Conservation (phyloP, 2,113 vertebrate genomes). For the Bucco capensis region DNA sequence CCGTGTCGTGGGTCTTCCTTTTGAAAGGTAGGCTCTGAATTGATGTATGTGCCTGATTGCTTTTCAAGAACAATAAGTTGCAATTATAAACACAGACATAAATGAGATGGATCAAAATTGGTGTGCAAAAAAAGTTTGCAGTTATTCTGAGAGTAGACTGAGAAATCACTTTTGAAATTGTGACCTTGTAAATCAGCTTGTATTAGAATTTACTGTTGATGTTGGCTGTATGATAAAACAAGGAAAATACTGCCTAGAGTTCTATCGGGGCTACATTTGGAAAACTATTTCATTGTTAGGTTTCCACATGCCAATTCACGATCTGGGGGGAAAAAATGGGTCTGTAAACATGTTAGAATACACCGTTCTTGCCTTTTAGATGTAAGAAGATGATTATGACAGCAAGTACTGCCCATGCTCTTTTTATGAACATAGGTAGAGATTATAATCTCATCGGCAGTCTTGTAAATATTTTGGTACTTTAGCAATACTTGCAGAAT, state of each 20-base stretch:
- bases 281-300: background rate
- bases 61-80: background rate
- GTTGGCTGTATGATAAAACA: background rate
- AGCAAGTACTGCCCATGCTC: background rate
- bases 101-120: background rate
- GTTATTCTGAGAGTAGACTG: background rate
- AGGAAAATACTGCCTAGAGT: background rate
- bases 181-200: background rate
- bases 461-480: background rate
- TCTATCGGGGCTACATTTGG: background rate
- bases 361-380: background rate
- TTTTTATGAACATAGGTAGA: background rate
- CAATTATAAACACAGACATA: background rate
- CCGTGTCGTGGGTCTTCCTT: background rate
- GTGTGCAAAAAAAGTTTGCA: background rate
- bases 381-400: background rate
- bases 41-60: background rate
- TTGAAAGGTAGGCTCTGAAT: background rate
- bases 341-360: background rate
- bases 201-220: background rate
- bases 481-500: background rate
- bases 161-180: background rate
- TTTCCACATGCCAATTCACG: background rate
- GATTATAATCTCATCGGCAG: background rate
- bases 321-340: background rate